Evolutionary conservation across 2,888 invertebrate species (phyloP).

Genomic region (Rhorus exstirpatorius): DNA sequence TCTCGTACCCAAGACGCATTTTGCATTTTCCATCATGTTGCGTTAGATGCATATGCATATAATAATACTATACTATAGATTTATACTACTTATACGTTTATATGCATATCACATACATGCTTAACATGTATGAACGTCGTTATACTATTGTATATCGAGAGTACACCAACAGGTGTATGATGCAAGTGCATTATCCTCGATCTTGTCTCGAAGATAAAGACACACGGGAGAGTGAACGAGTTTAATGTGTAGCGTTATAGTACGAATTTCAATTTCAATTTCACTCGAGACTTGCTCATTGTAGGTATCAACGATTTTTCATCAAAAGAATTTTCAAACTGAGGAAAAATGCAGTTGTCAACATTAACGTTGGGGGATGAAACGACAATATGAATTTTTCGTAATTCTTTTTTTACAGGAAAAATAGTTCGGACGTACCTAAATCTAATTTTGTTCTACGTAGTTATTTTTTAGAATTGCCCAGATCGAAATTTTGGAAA

Average conservation of each 20-base stretch:
- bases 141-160: slow-evolving; percentile 57
- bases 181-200: slow-evolving; percentile 29
- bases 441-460: too few species aligned
- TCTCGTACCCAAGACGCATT: slow-evolving; percentile 20
- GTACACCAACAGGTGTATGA: slow-evolving; percentile 33
- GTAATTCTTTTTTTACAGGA: too few species aligned
- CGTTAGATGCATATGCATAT: neutral
- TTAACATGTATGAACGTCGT: too few species aligned
- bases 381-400: too few species aligned
- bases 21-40: slow-evolving; percentile 1
- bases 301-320: too few species aligned
- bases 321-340: too few species aligned
- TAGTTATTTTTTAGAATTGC: too few species aligned
- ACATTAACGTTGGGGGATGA: too few species aligned
- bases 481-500: too few species aligned
- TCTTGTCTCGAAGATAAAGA: slow-evolving; percentile 40
- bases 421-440: too few species aligned
- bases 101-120: neutral
- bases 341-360: too few species aligned
- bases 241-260: slow-evolving; percentile 24
- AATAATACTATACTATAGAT: neutral
- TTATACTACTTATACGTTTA: slow-evolving; percentile 7
- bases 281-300: too few species aligned
- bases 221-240: slow-evolving; percentile 29
- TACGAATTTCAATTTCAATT: slow-evolving; percentile 33